Conservation (phyloP, 2,797 vertebrate genomes). For the Antrozous pallidus region DNA sequence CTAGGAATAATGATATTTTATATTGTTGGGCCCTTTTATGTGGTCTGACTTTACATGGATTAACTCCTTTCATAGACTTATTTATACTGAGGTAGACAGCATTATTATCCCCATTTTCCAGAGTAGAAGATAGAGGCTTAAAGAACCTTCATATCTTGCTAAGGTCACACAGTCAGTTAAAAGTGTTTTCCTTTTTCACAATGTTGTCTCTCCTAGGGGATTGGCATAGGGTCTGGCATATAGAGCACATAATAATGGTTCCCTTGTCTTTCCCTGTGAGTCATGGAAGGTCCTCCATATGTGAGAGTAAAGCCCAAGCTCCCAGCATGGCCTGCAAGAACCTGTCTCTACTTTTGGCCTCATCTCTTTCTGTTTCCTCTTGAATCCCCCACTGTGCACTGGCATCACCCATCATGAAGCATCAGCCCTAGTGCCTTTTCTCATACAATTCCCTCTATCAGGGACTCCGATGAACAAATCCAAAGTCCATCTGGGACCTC, state of each 20-base stretch:
- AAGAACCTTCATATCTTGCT: background rate
- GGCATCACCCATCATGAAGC: no score
- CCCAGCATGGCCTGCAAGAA: background rate
- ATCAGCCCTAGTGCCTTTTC: background rate
- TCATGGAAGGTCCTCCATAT: background rate
- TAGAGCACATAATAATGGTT: rapidly evolving
- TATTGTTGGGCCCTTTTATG: background rate
- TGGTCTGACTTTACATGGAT: background rate
- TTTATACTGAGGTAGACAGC: background rate
- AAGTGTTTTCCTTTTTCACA: background rate
- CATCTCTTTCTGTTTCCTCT: background rate
- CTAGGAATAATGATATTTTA: background rate
- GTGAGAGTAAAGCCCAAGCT: background rate
- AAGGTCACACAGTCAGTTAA: background rate
- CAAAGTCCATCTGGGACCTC: background rate
- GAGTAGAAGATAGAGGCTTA: background rate
- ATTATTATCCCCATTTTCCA: background rate
- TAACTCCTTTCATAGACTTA: background rate
- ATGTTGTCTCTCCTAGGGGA: background rate
- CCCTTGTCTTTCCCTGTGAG: background rate
- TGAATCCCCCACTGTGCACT: background rate
- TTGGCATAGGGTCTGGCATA: background rate
- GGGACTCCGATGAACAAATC: background rate
- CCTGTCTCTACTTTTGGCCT: background rate
- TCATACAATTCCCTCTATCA: background rate